Percentiles rank a stretch among this genome's conserved stretches.
Conservation (phyloP, 2,113 vertebrate species). For the Paramisgurnus dabryanus region DNA sequence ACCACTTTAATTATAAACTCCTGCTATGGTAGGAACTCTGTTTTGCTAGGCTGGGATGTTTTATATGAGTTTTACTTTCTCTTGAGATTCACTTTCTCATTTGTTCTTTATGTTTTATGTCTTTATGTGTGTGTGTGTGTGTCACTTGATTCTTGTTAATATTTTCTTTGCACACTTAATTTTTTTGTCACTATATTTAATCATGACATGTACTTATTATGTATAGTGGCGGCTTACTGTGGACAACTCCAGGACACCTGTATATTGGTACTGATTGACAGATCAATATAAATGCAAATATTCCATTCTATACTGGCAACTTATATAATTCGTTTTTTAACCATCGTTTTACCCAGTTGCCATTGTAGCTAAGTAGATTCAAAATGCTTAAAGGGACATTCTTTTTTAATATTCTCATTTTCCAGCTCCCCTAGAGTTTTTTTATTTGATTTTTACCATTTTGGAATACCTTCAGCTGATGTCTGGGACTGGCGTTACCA, state of each 20-base stretch:
- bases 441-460: no score
- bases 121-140: neutral
- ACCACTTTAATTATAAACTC: conserved; percentile 24
- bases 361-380: no score
- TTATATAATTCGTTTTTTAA: no score
- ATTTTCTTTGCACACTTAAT: neutral
- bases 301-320: no score
- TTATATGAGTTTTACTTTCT: conserved; percentile 3
- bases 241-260: neutral
- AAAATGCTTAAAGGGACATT: no score
- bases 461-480: no score
- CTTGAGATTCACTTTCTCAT: neutral
- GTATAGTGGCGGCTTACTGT: neutral
- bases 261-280: no score
- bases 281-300: no score
- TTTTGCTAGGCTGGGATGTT: conserved; percentile 22
- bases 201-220: neutral
- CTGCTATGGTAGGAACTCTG: conserved; percentile 18
- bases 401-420: no score
- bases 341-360: no score
- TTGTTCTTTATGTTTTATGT: neutral
- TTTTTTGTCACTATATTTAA: neutral
- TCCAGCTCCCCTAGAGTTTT: no score
- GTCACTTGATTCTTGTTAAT: neutral
- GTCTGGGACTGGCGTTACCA: no score